A percentile compares a stretch with the other conserved stretches of the same genome.
Evolutionary conservation across 2,113 vertebrate genomes (phyloP).

Genomic region (Campylomormyrus tamandua): DNA sequence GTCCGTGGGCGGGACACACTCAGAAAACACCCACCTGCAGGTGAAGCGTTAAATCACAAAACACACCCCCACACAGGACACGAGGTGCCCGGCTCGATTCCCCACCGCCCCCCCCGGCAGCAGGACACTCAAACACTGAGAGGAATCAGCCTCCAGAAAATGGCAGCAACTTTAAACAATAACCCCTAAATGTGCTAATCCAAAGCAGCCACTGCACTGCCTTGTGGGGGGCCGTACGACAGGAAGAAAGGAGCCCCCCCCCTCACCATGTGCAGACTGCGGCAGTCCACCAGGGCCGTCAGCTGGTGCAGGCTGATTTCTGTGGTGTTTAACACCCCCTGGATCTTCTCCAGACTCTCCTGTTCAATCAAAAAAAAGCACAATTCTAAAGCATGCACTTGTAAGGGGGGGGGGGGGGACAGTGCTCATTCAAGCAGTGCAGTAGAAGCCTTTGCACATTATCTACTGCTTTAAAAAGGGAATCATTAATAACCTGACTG

Average conservation of each 20-base stretch:
- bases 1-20: background rate
- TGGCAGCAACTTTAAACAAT: background rate
- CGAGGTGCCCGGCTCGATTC: background rate
- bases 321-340: constrained; percentile 80
- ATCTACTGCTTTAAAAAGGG: background rate
- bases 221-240: background rate
- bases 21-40: background rate
- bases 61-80: background rate
- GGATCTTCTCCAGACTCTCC: constrained; percentile 76
- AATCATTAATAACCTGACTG: background rate
- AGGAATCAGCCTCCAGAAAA: background rate
- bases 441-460: background rate
- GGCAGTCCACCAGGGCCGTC: constrained; percentile 89
- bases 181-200: background rate
- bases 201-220: background rate
- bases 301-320: constrained; percentile 88
- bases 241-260: background rate
- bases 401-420: background rate
- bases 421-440: background rate
- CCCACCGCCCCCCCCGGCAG: background rate
- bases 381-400: background rate
- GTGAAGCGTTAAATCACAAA: background rate
- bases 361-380: constrained; percentile 36
- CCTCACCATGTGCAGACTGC: constrained; percentile 90
- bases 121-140: background rate